Conservation (phyloP, 2,888 invertebrate genomes). For the Idaea dimidiata region DNA sequence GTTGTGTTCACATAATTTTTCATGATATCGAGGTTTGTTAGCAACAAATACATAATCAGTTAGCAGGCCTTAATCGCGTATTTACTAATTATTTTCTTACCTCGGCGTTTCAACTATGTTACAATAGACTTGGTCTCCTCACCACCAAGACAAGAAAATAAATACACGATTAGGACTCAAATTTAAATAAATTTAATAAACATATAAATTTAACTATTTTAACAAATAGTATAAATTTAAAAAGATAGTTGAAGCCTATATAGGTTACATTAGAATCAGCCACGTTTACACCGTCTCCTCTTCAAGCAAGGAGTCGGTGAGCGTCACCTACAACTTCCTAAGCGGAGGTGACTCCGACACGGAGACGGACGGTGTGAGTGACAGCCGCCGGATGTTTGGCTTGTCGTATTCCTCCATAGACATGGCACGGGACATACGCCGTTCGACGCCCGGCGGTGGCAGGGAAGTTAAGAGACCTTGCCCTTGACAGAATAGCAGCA, state of each 20-base stretch:
- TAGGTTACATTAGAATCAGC: not conserved
- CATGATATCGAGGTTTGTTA: too few relatives aligned
- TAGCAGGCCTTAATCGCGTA: too few relatives aligned
- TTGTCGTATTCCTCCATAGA: constrained; percentile 92
- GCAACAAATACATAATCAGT: too few relatives aligned
- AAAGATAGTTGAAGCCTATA: constrained; percentile 3
- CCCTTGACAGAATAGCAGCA: constrained; percentile 94
- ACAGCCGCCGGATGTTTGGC: constrained; percentile 88
- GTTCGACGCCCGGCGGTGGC: constrained; percentile 89
- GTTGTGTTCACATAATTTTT: too few relatives aligned
- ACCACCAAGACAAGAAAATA: too few relatives aligned
- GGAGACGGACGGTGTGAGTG: constrained; percentile 76
- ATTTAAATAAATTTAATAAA: too few relatives aligned
- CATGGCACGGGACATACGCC: constrained; percentile 85
- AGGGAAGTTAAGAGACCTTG: constrained; percentile 91
- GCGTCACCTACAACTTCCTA: constrained; percentile 55
- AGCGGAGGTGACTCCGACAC: constrained; percentile 56
- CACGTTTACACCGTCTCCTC: constrained; percentile 40
- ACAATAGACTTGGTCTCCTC: too few relatives aligned
- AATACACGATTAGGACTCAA: too few relatives aligned
- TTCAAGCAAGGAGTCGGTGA: constrained; percentile 43
- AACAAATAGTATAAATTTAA: too few relatives aligned
- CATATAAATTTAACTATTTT: too few relatives aligned
- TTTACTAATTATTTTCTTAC: too few relatives aligned
- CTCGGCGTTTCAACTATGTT: too few relatives aligned